phyloP scores from a whole-genome alignment of 1,140 invertebrate genomes.

The Elymnias hypermnestra region DNA sequence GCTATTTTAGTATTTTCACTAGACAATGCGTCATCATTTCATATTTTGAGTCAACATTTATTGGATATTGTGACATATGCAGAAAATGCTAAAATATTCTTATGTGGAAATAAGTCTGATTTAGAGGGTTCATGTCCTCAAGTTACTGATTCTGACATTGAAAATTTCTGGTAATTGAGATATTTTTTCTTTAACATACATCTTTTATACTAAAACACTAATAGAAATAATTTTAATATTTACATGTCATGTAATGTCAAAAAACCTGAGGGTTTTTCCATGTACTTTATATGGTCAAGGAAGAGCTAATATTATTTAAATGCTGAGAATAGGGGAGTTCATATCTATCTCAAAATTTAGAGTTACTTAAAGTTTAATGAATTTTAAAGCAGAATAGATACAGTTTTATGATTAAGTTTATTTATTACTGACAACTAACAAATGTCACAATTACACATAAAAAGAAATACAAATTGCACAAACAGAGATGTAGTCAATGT shows the following conservation, averaged over 20 bases:
- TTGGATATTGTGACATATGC: constrained; percentile 94
- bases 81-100: constrained; percentile 94
- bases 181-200: neutral
- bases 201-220: neutral
- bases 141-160: constrained; percentile 92
- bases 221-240: neutral
- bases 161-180: constrained; percentile 86
- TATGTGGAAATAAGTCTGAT: constrained; percentile 94
- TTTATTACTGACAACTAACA: too few relatives aligned
- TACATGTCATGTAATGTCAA: neutral
- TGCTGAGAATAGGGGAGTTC: too few relatives aligned
- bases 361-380: too few relatives aligned
- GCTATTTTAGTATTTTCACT: constrained; percentile 93
- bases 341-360: too few relatives aligned
- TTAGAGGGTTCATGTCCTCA: constrained; percentile 82
- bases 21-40: constrained; percentile 93
- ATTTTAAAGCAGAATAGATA: too few relatives aligned
- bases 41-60: constrained; percentile 92
- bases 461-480: too few relatives aligned
- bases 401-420: too few relatives aligned
- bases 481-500: too few relatives aligned
- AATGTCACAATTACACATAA: too few relatives aligned
- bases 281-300: too few relatives aligned
- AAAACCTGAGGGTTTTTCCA: too few relatives aligned
- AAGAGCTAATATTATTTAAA: too few relatives aligned